These are phyloP conservation scores for Brienomyrus longianalis DNA, from an alignment of 2,113 vertebrate species.

Conservation along the genomic window DNA sequence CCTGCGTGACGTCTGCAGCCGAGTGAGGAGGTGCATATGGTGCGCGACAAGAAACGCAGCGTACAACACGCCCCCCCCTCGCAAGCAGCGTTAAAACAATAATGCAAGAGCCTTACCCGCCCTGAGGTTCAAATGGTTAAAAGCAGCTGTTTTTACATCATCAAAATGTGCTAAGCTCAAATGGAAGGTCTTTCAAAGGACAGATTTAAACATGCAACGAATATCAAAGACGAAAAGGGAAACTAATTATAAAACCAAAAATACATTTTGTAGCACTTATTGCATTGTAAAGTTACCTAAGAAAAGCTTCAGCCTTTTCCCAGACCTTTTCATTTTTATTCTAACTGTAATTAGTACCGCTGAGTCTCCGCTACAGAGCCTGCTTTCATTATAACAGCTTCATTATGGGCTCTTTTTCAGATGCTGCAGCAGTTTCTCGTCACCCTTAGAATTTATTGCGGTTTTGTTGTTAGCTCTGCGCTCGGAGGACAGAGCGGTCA, in stretches of 20 bases:
- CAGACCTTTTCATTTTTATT: background rate
- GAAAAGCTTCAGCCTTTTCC: background rate
- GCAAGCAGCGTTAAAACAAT: background rate
- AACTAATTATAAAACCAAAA: background rate
- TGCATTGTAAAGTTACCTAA: background rate
- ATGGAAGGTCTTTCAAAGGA: background rate
- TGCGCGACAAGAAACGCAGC: background rate
- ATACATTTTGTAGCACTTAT: background rate
- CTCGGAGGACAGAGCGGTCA: background rate
- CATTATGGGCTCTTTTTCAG: background rate
- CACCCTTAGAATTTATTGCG: background rate
- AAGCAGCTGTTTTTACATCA: background rate
- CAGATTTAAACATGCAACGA: background rate
- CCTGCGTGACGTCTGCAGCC: conserved; percentile 35
- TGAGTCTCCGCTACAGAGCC: background rate
- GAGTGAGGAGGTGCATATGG: conserved; percentile 2
- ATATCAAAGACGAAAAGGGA: background rate
- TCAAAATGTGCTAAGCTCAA: background rate
- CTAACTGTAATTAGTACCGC: background rate
- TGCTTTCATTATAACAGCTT: background rate
- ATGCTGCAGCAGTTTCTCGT: background rate
- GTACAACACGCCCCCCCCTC: background rate
- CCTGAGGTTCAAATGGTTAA: background rate
- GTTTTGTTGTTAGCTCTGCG: background rate
- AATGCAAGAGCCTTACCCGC: background rate